Evolutionary conservation across 2,888 invertebrate species (phyloP).

Genomic region (Nomada ferruginata): DNA sequence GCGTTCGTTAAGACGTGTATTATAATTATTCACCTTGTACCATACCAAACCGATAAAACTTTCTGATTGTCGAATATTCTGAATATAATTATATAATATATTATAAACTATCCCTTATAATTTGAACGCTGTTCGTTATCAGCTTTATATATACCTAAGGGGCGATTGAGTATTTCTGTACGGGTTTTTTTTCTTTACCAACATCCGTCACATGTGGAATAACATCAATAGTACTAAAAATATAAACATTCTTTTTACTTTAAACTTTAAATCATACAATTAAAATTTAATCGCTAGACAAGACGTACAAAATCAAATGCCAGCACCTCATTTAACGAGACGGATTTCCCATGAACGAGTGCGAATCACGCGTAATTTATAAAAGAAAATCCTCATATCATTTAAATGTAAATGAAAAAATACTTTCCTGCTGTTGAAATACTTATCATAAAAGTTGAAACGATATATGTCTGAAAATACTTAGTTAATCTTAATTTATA

Average conservation of each 20-base stretch:
- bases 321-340: slow-evolving; percentile 63
- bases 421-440: slow-evolving; percentile 15
- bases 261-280: slow-evolving; percentile 63
- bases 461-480: not conserved
- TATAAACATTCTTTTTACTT: slow-evolving; percentile 62
- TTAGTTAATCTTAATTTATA: slow-evolving; percentile 13
- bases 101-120: slow-evolving; percentile 43
- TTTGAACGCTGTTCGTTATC: slow-evolving; percentile 41
- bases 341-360: not conserved
- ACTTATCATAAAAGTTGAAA: slow-evolving; percentile 3
- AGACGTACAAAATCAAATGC: slow-evolving; percentile 67
- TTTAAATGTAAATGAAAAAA: slow-evolving; percentile 27
- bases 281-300: slow-evolving; percentile 43
- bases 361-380: not conserved
- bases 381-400: not conserved
- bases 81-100: slow-evolving; percentile 56
- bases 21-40: slow-evolving; percentile 57
- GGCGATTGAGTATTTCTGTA: slow-evolving; percentile 60
- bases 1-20: slow-evolving; percentile 37
- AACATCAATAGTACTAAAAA: slow-evolving; percentile 71
- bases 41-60: slow-evolving; percentile 57
- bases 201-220: slow-evolving; percentile 49
- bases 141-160: slow-evolving; percentile 10
- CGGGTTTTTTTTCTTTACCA: slow-evolving; percentile 16
- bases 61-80: slow-evolving; percentile 67